Evolutionary conservation across 2,888 invertebrate genomes (phyloP), one percentile per base, ranked within the genome.

Genomic region (Lithophane ornitopus): DNA sequence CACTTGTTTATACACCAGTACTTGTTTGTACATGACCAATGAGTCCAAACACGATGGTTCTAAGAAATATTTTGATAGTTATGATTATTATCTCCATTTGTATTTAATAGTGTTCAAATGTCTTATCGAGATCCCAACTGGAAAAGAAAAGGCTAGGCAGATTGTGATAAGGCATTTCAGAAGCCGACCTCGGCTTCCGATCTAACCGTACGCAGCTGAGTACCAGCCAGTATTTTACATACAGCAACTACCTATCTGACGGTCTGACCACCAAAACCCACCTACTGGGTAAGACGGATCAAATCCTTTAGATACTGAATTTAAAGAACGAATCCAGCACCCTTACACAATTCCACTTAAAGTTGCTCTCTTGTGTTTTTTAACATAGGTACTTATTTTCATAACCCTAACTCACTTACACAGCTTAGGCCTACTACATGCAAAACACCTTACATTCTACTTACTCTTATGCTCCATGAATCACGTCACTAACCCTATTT

Each of bases 401-500:
- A 61, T 75, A 68, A 65, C 26, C 58, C 65, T 49, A 14, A 61
- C 59, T 61, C 26, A 59, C 58, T 65, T 11, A 54, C 68, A 22
- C n/a, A 41, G 44, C 71, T 61, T 52, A 56, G 28, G 22, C 46
- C 14, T 41, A 58, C 59, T 46, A 59, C 69, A 66, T 28, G 46
- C 62, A 76, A 58, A 71, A 82, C 71, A 82, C 67, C 68, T 77
- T 81, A 76, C 34, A 65, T 82, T 82, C 82, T 58, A 34, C 82
- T 63, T 68, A 76, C 28, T 12, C 70, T 74, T 28, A 39, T 28
- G 63, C 44, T 26, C 82, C 85, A 85, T 85, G 81, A 85, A 85
- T 85, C 84, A 86, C 70, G 63, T 67, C 84, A 41, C 63, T 63
- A 28, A 73, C 78, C 69, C 74, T 74, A 82, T 84, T 85, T 86